Percentiles rank a stretch among this genome's conserved stretches.
Evolutionary conservation across 2,797 vertebrate genomes (phyloP).

Genomic region (Balearica regulorum): DNA sequence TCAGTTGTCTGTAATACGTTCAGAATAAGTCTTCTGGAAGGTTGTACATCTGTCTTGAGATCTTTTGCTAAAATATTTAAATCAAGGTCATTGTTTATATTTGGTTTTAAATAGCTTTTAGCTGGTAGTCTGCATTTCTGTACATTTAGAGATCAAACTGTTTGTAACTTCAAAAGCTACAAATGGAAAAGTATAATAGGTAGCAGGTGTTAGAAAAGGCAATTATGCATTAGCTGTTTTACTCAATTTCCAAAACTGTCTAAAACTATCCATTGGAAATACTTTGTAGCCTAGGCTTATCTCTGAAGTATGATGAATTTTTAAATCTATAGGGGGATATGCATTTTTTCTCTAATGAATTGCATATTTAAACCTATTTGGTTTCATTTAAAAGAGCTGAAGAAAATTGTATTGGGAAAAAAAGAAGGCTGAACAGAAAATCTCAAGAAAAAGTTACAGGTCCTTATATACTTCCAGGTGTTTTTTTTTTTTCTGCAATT

Average conservation of each 20-base stretch:
- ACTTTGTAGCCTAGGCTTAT: constrained; percentile 17
- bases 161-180: constrained; percentile 57
- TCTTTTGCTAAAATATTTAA: constrained; percentile 34
- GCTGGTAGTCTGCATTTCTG: constrained; percentile 9
- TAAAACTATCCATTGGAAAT: constrained; percentile 27
- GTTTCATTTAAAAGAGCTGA: constrained; percentile 3
- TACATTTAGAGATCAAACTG: constrained; percentile 61
- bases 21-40: constrained; percentile 45
- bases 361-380: constrained; percentile 35
- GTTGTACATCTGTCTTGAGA: constrained; percentile 51
- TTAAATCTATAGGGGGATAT: constrained; percentile 7
- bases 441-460: neutral
- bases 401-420: neutral
- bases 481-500: neutral
- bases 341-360: constrained; percentile 41
- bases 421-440: neutral
- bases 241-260: constrained; percentile 58
- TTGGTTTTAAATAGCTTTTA: constrained; percentile 45
- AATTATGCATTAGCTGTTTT: constrained; percentile 45
- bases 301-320: constrained; percentile 37
- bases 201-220: constrained; percentile 58
- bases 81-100: constrained; percentile 47
- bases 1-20: constrained; percentile 4
- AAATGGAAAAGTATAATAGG: constrained; percentile 51
- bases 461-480: neutral